These are phyloP conservation scores for Potorous gilbertii DNA, from an alignment of 2,797 vertebrate genomes.

Conservation along the genomic window DNA sequence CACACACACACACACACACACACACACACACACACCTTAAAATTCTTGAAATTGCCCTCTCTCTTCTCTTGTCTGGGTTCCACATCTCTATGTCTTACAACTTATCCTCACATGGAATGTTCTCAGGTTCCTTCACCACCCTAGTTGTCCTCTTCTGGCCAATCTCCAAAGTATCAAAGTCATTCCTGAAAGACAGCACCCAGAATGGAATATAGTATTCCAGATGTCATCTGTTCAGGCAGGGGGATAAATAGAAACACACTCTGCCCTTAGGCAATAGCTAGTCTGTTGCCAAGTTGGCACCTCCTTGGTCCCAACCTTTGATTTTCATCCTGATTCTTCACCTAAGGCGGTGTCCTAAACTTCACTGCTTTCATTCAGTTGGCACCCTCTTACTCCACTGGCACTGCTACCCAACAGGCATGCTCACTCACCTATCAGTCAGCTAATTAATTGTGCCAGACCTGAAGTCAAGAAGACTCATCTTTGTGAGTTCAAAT, in stretches of 20 bases:
- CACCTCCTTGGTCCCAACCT: too few relatives aligned
- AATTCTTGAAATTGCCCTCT: neutral
- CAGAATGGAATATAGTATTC: neutral
- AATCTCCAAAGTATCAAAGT: neutral
- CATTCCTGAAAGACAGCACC: neutral
- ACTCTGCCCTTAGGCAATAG: neutral
- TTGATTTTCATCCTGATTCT: neutral
- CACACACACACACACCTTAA: neutral
- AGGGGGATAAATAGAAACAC: neutral
- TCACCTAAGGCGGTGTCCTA: neutral
- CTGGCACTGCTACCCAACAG: neutral
- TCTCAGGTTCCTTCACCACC: neutral
- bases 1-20: too few relatives aligned
- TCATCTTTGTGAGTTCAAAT: neutral
- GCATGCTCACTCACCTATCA: neutral
- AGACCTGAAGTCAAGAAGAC: neutral
- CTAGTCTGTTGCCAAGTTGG: neutral
- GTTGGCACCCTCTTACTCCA: neutral
- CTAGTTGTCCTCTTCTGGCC: neutral
- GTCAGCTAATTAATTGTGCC: neutral
- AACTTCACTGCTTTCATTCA: neutral
- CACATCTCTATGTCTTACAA: neutral
- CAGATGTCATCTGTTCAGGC: neutral
- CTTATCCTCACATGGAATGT: neutral
- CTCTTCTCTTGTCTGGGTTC: neutral